A percentile compares a stretch with the other conserved stretches of the same genome.
phyloP scores from a whole-genome alignment of 2,888 invertebrate species.

The Melitaea athalia region DNA sequence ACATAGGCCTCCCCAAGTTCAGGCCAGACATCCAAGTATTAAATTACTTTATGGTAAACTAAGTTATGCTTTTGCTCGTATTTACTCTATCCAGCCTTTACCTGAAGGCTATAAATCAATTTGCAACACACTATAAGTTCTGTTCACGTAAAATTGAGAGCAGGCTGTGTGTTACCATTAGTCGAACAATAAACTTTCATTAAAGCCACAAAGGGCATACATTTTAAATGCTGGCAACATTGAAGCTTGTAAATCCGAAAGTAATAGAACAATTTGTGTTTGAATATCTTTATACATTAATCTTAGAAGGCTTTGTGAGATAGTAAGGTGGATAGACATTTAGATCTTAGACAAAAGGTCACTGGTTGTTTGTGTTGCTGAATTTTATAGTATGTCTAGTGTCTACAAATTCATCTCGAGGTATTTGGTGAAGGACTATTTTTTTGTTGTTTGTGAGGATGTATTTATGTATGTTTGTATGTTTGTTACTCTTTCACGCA shows the following conservation, averaged over 20 bases:
- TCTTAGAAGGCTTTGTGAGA: background rate
- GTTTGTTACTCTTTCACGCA: too few relatives aligned
- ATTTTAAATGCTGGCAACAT: slow-evolving; percentile 6
- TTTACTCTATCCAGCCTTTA: background rate
- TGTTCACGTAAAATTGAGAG: background rate
- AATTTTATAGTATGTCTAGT: too few relatives aligned
- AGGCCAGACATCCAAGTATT: too few relatives aligned
- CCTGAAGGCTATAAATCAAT: background rate
- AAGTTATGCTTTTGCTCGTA: background rate
- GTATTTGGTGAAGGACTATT: too few relatives aligned
- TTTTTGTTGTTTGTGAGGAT: too few relatives aligned
- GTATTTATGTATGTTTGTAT: too few relatives aligned
- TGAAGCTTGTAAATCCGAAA: background rate
- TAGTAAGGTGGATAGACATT: background rate
- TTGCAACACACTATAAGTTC: background rate
- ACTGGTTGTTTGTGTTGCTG: too few relatives aligned
- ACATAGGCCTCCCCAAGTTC: too few relatives aligned
- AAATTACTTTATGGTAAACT: too few relatives aligned
- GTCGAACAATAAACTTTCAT: slow-evolving; percentile 3
- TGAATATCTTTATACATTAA: background rate
- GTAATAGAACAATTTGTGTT: background rate
- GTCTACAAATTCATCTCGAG: too few relatives aligned
- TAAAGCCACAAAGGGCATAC: background rate
- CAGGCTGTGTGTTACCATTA: background rate
- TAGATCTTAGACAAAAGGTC: too few relatives aligned